Conservation (phyloP, 2,888 invertebrate genomes). For the Pardosa pseudoannulata region DNA sequence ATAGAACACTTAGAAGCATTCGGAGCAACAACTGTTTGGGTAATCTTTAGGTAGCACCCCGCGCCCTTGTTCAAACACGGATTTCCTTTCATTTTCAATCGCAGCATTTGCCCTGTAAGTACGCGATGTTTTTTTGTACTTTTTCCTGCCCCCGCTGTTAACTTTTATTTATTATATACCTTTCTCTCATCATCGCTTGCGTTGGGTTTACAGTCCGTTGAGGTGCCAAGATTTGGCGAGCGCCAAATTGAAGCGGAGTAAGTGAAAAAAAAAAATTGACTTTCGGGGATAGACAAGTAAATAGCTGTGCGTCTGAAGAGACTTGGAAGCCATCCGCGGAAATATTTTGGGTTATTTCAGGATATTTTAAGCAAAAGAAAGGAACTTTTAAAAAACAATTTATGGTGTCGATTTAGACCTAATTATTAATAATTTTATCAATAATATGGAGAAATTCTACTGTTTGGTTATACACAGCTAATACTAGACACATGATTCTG, state of each 20-base stretch:
- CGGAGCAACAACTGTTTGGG: constrained; percentile 44
- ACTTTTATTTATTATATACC: constrained; percentile 28
- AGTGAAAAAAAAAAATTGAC: too few species aligned
- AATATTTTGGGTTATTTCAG: too few species aligned
- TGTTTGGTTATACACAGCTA: too few species aligned
- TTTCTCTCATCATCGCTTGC: constrained; percentile 18
- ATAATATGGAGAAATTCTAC: too few species aligned
- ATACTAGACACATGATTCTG: too few species aligned
- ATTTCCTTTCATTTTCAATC: constrained; percentile 62
- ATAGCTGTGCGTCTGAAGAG: too few species aligned
- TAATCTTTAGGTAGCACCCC: constrained; percentile 47
- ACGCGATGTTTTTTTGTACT: constrained; percentile 20
- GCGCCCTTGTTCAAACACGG: constrained; percentile 67
- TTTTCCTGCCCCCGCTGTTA: constrained; percentile 11
- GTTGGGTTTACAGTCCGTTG: constrained; percentile 13
- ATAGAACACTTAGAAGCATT: constrained; percentile 23
- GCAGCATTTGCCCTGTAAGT: constrained; percentile 40
- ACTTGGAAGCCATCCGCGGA: too few species aligned
- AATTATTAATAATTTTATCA: too few species aligned
- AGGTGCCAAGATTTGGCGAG: not conserved
- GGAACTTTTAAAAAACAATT: too few species aligned
- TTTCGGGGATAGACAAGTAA: too few species aligned
- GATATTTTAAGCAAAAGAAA: too few species aligned
- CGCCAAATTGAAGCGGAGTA: not conserved
- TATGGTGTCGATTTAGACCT: too few species aligned